Evolutionary conservation across 2,797 vertebrate species (phyloP), one percentile per base, ranked within the genome.

Genomic region (Sphenodon punctatus): DNA sequence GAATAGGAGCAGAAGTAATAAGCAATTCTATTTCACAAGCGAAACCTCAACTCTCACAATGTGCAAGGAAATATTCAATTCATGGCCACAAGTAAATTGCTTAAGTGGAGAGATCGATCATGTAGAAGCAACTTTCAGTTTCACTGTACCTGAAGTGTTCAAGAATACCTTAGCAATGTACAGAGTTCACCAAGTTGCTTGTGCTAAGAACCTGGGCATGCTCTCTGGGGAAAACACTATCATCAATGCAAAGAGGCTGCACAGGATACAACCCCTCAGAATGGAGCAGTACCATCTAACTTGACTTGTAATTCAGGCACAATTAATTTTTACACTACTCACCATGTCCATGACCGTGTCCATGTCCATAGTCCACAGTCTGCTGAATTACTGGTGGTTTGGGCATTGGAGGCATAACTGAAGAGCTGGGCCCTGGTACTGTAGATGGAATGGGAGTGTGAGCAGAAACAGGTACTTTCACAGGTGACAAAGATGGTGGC

Each of bases 311-410:
- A 6, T 46, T 66, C 3, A 46, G 56, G 41, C 11, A 30, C 51
- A 48, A 49, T n/a, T 56, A 25, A 25, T 48, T 22, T 36, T 25
- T 55, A 39, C 2, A 53, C 56, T 10, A 92, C 93, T 73, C 91
- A 99, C 99, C 99, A 89, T 98, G 96, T 12, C 96, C 95, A 0
- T 95, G 95, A 71, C 88, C 27, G n/a, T 66, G 77, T 1, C 97
- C 96, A 53, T 97, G 97, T 25, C 96, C 98, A 85, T 99, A 99
- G 93, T 99, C 99, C 80, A 99, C 98, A 2, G 98, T 99, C 91
- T 99, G 98, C 70, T 98, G 97, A 69, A 98, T 96, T 68, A 98
- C 70, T 46, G 96, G 73, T 80, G 95, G 88, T 83, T 95, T 96
- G 75, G 96, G 84, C 89, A 95, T 87, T 1, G 94, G 84, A 73